A percentile compares a stretch with the other conserved stretches of the same genome.
Evolutionary conservation across 2,888 invertebrate species (phyloP).

Genomic region (Pyrgus malvae): DNA sequence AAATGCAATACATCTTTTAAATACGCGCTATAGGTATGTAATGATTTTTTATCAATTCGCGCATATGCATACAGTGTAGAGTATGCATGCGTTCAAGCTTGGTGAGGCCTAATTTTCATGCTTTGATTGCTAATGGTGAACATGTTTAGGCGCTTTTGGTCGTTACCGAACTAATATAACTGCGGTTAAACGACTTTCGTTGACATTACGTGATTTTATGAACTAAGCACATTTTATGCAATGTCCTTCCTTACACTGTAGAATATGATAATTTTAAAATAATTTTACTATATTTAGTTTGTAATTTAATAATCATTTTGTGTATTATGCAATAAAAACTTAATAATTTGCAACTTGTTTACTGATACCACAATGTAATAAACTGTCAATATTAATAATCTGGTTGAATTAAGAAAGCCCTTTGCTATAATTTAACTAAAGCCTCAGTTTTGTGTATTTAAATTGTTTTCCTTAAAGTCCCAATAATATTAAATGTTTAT

Average conservation of each 20-base stretch:
- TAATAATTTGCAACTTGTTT: background rate
- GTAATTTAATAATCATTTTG: constrained; percentile 7
- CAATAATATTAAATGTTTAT: no score
- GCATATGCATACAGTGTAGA: no score
- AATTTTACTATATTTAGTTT: constrained; percentile 12
- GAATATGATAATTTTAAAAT: constrained; percentile 17
- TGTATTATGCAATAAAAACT: constrained; percentile 9
- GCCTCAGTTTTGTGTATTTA: no score
- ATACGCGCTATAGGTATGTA: no score
- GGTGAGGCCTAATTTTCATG: background rate
- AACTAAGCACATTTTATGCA: constrained; percentile 18
- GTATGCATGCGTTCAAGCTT: no score
- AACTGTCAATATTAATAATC: no score
- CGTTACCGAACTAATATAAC: background rate
- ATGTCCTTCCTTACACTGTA: constrained; percentile 18
- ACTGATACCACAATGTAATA: background rate
- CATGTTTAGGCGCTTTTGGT: constrained; percentile 4
- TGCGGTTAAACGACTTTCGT: background rate
- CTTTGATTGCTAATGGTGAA: background rate
- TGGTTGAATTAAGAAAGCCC: no score
- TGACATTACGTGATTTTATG: constrained; percentile 7
- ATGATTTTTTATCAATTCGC: no score
- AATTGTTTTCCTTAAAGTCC: no score
- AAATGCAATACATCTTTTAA: background rate
- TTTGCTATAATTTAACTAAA: no score